Conservation (phyloP, 1,140 invertebrate species). For the Orussus abietinus region DNA sequence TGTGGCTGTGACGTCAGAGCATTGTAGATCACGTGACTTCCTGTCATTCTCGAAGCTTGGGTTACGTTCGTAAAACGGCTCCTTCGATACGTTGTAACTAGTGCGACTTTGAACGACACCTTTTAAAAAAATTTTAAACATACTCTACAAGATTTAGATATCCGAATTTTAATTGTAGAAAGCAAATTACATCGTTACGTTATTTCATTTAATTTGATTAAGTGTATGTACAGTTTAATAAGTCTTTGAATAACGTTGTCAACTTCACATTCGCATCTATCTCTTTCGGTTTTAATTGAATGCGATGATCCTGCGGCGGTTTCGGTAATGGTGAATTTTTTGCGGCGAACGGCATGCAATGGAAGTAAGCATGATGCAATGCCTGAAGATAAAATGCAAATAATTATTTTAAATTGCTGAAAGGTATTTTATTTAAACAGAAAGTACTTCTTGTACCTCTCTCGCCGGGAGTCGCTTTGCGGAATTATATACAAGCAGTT, state of each 20-base stretch:
- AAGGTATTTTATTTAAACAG: conserved; percentile 6
- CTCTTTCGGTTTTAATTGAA: conserved; percentile 37
- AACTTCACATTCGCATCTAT: conserved; percentile 32
- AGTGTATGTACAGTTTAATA: no score
- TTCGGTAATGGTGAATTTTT: conserved; percentile 33
- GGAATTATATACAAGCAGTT: conserved; percentile 80
- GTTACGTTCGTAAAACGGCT: no score
- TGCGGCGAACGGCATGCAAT: conserved; percentile 38
- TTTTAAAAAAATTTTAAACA: no score
- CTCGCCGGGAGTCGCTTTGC: conserved; percentile 75
- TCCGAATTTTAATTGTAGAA: no score
- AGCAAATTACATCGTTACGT: no score
- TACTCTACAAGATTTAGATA: no score
- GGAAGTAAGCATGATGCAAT: conserved; percentile 44
- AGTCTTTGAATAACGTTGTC: conserved; percentile 36
- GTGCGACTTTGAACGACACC: no score
- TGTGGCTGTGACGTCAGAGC: conserved; percentile 16
- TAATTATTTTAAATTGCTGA: conserved; percentile 11
- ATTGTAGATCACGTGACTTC: no score
- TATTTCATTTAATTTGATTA: no score
- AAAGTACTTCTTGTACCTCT: conserved; percentile 57
- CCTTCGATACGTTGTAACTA: no score
- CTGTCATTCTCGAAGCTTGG: no score
- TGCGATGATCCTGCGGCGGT: conserved; percentile 36
- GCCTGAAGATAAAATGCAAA: conserved; percentile 31